A percentile compares a stretch with the other conserved stretches of the same genome.
These are phyloP conservation scores for Lycocorax pyrrhopterus DNA, from an alignment of 2,113 vertebrate species.

Conservation along the genomic window DNA sequence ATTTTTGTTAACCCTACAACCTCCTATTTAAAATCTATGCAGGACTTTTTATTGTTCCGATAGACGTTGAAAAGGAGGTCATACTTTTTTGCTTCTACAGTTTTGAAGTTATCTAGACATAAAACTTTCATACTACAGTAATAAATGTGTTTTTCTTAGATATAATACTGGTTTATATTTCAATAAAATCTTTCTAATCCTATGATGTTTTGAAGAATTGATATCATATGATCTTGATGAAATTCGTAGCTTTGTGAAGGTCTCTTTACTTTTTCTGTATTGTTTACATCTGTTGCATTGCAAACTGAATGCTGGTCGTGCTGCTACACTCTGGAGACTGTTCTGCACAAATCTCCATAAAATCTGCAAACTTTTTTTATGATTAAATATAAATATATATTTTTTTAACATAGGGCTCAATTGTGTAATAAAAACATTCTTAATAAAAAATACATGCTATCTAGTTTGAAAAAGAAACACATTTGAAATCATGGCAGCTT, in stretches of 20 bases:
- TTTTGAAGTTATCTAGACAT: background rate
- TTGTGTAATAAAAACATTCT: background rate
- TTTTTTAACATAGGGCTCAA: background rate
- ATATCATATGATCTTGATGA: background rate
- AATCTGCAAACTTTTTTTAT: background rate
- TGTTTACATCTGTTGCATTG: background rate
- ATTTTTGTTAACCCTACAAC: background rate
- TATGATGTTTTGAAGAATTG: background rate
- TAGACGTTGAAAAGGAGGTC: background rate
- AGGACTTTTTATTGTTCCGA: background rate
- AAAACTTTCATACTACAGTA: background rate
- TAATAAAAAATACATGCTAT: background rate
- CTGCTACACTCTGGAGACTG: background rate
- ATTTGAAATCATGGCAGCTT: background rate
- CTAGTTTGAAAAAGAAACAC: background rate
- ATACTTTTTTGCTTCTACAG: background rate
- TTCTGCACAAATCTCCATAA: background rate
- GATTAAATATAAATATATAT: background rate
- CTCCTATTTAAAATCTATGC: background rate
- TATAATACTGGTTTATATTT: background rate
- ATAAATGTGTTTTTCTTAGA: background rate
- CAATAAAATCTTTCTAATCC: background rate
- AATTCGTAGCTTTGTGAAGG: background rate
- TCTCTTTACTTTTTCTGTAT: background rate
- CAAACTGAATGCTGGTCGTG: background rate